phyloP scores from a whole-genome alignment of 2,888 invertebrate genomes.

The Lasiommata megera region DNA sequence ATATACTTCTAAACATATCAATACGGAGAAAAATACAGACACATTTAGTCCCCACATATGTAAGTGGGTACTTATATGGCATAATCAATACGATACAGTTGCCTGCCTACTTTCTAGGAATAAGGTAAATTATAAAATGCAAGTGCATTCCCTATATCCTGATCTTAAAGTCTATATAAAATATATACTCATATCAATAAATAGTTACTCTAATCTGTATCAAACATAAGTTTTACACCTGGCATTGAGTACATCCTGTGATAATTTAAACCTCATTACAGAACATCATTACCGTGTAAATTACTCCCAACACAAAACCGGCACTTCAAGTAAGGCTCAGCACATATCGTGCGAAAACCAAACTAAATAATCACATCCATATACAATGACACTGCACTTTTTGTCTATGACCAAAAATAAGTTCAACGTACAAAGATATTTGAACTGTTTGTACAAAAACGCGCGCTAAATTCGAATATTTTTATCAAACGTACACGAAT shows the following conservation, averaged over 20 bases:
- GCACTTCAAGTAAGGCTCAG: conserved; percentile 12
- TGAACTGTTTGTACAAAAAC: neutral
- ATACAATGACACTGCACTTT: neutral
- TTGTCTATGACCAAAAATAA: neutral
- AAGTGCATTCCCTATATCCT: no score
- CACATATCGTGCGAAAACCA: neutral
- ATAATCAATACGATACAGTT: no score
- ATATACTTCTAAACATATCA: neutral
- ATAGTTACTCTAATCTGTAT: neutral
- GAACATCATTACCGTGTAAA: conserved; percentile 57
- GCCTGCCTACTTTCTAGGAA: no score
- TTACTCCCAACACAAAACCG: conserved; percentile 32
- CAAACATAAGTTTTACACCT: conserved; percentile 40
- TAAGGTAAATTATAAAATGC: no score
- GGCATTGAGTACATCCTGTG: conserved; percentile 59
- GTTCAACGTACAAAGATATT: neutral
- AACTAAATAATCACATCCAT: neutral
- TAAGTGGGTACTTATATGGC: no score
- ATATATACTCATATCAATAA: neutral
- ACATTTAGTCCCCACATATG: no score
- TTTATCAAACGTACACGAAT: conserved; percentile 8
- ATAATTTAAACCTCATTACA: conserved; percentile 44
- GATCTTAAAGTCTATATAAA: no score
- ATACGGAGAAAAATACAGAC: neutral
- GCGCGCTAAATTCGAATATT: conserved; percentile 17